Evolutionary conservation across 1,140 invertebrate species (phyloP).

Genomic region (Pseudomyrmex pallidus): DNA sequence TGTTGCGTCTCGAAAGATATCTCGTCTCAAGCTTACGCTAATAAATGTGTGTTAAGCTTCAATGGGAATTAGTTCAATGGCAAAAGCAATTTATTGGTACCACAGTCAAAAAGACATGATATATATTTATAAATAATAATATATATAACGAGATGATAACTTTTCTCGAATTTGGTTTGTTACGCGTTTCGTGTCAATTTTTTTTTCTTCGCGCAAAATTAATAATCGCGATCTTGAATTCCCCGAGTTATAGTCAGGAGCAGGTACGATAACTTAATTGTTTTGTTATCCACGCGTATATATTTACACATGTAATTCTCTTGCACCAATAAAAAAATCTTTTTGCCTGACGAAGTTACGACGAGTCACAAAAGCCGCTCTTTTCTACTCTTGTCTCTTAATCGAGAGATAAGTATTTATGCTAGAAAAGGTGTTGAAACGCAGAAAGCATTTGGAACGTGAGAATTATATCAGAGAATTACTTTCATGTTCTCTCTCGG

Average conservation of each 20-base stretch:
- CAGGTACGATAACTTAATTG: neutral
- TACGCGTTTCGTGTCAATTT: neutral
- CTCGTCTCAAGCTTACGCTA: slow-evolving; percentile 76
- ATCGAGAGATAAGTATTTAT: neutral
- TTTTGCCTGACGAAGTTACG: neutral
- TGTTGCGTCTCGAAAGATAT: slow-evolving; percentile 55
- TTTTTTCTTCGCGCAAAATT: neutral
- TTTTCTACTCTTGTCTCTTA: neutral
- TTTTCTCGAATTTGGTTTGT: neutral
- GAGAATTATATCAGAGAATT: slow-evolving; percentile 19
- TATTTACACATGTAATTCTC: neutral
- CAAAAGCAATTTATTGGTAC: slow-evolving; percentile 76
- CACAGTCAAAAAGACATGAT: slow-evolving; percentile 74
- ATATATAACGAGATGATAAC: slow-evolving; percentile 4
- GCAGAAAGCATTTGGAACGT: slow-evolving; percentile 50
- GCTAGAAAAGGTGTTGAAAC: slow-evolving; percentile 10
- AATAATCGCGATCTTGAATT: neutral
- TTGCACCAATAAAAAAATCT: neutral
- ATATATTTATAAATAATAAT: neutral
- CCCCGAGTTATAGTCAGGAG: neutral
- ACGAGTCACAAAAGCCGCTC: neutral
- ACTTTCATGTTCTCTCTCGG: slow-evolving; percentile 11
- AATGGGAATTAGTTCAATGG: slow-evolving; percentile 70
- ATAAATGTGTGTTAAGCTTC: slow-evolving; percentile 73
- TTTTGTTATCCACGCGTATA: neutral